These are phyloP conservation scores for Gnathonemus longibarbis DNA, from an alignment of 2,113 vertebrate species.

Conservation along the genomic window DNA sequence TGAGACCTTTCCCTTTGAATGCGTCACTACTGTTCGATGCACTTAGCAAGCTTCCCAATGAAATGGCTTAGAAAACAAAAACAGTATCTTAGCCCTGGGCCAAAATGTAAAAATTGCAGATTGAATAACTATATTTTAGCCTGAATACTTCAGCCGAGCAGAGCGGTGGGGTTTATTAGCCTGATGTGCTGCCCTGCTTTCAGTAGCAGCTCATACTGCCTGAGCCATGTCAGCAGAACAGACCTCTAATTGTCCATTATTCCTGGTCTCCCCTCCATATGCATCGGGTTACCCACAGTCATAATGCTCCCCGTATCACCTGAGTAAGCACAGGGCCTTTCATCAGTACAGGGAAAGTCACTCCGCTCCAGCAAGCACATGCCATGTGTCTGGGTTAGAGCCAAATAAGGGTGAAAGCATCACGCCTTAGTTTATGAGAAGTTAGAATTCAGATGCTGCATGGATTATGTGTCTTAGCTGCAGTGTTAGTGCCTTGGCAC, in stretches of 20 bases:
- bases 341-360: neutral
- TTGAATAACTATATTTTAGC: neutral
- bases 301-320: slow-evolving; percentile 43
- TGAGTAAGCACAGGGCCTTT: slow-evolving; percentile 35
- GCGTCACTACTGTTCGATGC: neutral
- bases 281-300: slow-evolving; percentile 55
- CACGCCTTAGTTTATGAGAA: neutral
- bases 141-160: neutral
- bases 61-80: slow-evolving; percentile 23
- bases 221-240: slow-evolving; percentile 46
- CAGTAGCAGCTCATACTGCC: slow-evolving; percentile 19
- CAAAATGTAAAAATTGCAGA: neutral
- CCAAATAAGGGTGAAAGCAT: neutral
- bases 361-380: neutral
- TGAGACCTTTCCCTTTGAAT: neutral
- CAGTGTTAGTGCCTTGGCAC: neutral
- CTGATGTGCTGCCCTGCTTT: slow-evolving; percentile 5
- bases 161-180: neutral
- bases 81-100: neutral
- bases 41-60: neutral
- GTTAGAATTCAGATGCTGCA: neutral
- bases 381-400: neutral
- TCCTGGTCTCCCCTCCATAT: slow-evolving; percentile 41
- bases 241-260: slow-evolving; percentile 48
- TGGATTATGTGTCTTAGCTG: neutral